Conservation (phyloP, 2,797 vertebrate species). For the Rhinatrema bivittatum region DNA sequence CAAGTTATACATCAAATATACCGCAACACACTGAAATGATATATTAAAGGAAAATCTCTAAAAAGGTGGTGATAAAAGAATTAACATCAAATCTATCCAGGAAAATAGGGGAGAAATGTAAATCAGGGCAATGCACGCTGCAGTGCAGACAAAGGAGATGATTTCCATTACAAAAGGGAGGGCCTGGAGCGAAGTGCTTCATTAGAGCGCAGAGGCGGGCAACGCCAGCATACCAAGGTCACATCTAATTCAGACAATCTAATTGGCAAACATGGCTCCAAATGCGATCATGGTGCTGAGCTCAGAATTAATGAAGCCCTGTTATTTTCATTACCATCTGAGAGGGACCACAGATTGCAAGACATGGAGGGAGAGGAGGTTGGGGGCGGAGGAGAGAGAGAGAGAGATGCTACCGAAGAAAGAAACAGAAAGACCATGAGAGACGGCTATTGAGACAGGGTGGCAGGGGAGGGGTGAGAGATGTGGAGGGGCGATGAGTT, state of each 20-base stretch:
- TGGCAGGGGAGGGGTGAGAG: constrained; percentile 1
- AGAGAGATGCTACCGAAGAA: constrained; percentile 1
- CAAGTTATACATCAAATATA: too few relatives aligned
- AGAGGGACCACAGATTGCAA: constrained; percentile 20
- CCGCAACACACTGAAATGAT: too few relatives aligned
- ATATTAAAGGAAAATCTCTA: too few relatives aligned
- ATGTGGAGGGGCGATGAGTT: constrained; percentile 32
- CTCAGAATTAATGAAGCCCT: constrained; percentile 94
- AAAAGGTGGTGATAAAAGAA: too few relatives aligned
- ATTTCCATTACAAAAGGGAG: constrained; percentile 79
- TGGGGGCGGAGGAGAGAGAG: neutral
- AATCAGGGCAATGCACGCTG: constrained; percentile 29
- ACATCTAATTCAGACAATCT: constrained; percentile 95
- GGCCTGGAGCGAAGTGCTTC: constrained; percentile 76
- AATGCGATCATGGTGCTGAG: constrained; percentile 93
- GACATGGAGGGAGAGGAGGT: constrained; percentile 5
- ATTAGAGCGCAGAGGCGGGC: constrained; percentile 79
- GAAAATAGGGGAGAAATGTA: constrained; percentile 15
- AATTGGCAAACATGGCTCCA: constrained; percentile 98
- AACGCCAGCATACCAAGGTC: constrained; percentile 89
- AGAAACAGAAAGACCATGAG: neutral
- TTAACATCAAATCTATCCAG: constrained; percentile 23
- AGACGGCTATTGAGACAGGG: constrained; percentile 24
- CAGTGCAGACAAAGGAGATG: constrained; percentile 45
- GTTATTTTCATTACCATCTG: constrained; percentile 95